Base-by-base conservation (phyloP, 92 coral and sea anemone species). In the Isaurus tuberculatus region DNA sequence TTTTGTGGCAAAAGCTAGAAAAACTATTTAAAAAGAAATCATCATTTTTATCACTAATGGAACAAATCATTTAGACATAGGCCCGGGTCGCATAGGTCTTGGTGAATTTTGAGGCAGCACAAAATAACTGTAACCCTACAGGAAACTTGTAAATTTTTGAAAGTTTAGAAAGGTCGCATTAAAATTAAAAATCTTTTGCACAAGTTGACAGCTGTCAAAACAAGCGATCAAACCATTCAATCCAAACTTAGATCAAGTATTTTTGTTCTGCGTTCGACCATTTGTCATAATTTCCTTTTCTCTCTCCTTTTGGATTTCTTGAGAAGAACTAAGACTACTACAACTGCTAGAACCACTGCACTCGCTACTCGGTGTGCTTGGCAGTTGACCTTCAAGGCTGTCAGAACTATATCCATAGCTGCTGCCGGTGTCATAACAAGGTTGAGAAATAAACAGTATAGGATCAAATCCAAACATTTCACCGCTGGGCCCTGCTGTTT, bases 241-340 rank as follows among this genome's bases (percentile, higher is more conserved):
- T 81, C 88, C 88, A 84, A 65, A 84, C 63, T 65, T 84, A 64
- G 17, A 84, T 65, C 30, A 84, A 72, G 64, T 57, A 73, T 27
- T 65, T 27, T n/a, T n/a, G n/a, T n/a, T 84, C 65, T 22, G 71
- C 63, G 55, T 73, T 72, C 26, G 81, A 71, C 87, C 88, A 84
- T 68, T 84, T 84, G 73, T 84, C 75, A 23, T 84, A 84, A 49
- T 58, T 25, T n/a, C 29, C 20, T 58, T 58, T 58, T 58, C 20
- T 58, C 65, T 58, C 28, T 58, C 65, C 20, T 58, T 58, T 58
- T 58, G 65, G 65, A 20, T 58, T 58, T 58, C 27, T 58, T 58
- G 14, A 58, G 27, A 58, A 58, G 30, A 58, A 25, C 29, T 22
- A 58, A 28, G 65, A 13, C 65, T n/a, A 25, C 29, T 0, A 58